Conservation (phyloP, 2,888 invertebrate species). For the Coenonympha arcania region DNA sequence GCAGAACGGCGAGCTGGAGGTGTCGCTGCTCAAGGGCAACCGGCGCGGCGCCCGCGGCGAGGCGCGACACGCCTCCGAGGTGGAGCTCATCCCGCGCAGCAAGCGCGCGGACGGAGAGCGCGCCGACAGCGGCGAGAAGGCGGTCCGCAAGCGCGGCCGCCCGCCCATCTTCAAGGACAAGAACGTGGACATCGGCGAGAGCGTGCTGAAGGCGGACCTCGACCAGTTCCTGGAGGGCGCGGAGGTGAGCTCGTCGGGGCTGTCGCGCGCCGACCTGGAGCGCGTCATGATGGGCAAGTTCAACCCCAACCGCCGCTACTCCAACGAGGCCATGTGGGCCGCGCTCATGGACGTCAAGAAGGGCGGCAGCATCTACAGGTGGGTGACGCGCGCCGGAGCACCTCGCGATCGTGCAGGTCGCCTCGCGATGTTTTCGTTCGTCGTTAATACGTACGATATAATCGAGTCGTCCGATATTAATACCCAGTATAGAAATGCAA, state of each 20-base stretch:
- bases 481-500: too few relatives aligned
- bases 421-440: too few relatives aligned
- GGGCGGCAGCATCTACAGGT: slow-evolving; percentile 76
- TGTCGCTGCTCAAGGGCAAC: slow-evolving; percentile 58
- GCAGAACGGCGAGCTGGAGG: slow-evolving; percentile 67
- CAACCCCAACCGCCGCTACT: slow-evolving; percentile 67
- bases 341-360: slow-evolving; percentile 76
- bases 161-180: slow-evolving; percentile 66
- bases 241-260: slow-evolving; percentile 66
- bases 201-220: slow-evolving; percentile 63
- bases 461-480: too few relatives aligned
- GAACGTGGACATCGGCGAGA: slow-evolving; percentile 63
- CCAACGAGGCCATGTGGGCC: slow-evolving; percentile 73
- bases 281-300: slow-evolving; percentile 72
- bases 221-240: slow-evolving; percentile 70
- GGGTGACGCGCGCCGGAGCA: not conserved
- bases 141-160: slow-evolving; percentile 51
- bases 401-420: too few relatives aligned
- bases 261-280: slow-evolving; percentile 66
- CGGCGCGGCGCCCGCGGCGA: slow-evolving; percentile 46
- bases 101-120: slow-evolving; percentile 42
- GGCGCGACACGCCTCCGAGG: slow-evolving; percentile 53
- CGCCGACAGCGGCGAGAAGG: slow-evolving; percentile 36
- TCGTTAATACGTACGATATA: too few relatives aligned
- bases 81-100: slow-evolving; percentile 58